These are phyloP conservation scores for Petrolisthes cinctipes DNA, from an alignment of 2,888 invertebrate species.

Conservation along the genomic window DNA sequence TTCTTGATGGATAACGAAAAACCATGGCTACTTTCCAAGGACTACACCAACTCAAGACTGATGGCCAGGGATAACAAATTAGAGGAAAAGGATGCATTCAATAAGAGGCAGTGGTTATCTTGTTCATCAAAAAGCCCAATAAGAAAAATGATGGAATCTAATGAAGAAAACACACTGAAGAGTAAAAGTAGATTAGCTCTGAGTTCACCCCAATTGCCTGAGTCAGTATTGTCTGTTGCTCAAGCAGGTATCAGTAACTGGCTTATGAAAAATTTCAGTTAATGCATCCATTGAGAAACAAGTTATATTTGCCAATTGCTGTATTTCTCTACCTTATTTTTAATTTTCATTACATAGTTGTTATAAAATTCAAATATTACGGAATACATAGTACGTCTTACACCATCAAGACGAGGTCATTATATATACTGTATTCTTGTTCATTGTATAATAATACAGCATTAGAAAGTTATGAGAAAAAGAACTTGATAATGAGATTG, in stretches of 20 bases:
- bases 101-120: conserved; percentile 16
- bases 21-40: conserved; percentile 19
- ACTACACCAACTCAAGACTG: background rate
- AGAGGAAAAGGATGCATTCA: conserved; percentile 5
- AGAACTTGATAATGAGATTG: too few relatives aligned
- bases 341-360: too few relatives aligned
- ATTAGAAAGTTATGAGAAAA: too few relatives aligned
- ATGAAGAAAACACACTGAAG: background rate
- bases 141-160: background rate
- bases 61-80: conserved; percentile 2
- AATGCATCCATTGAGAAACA: background rate
- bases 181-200: background rate
- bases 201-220: background rate
- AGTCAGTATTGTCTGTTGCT: conserved; percentile 7
- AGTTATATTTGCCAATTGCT: too few relatives aligned
- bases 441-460: too few relatives aligned
- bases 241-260: conserved; percentile 17
- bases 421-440: too few relatives aligned
- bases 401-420: too few relatives aligned
- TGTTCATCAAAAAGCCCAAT: conserved; percentile 5
- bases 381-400: too few relatives aligned
- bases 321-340: too few relatives aligned
- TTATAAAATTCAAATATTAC: too few relatives aligned
- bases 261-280: conserved; percentile 17
- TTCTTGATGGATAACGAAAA: background rate